Conservation (phyloP, 2,113 vertebrate species). For the Oryzias woworae region DNA sequence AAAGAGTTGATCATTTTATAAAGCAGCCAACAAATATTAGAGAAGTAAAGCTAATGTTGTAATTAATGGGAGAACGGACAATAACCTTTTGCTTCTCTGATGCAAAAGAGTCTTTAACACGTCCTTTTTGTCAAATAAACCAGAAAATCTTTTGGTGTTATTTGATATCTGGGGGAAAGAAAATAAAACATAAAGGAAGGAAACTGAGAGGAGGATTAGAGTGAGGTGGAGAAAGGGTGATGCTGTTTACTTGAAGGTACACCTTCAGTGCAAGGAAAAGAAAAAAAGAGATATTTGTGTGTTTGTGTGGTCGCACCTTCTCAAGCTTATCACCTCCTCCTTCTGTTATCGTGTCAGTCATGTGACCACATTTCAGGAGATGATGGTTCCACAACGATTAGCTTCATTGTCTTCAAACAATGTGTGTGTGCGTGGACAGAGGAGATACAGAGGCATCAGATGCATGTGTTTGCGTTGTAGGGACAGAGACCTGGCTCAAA, state of each 20-base stretch:
- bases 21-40: neutral
- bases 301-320: conserved; percentile 26
- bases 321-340: conserved; percentile 42
- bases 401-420: conserved; percentile 59
- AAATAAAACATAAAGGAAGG: neutral
- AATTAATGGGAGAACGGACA: neutral
- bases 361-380: conserved; percentile 62
- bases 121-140: neutral
- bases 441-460: conserved; percentile 10
- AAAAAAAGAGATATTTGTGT: conserved; percentile 17
- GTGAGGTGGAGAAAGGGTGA: no score
- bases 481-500: conserved; percentile 57
- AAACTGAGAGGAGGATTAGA: conserved; percentile 6
- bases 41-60: neutral
- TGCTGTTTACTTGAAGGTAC: neutral
- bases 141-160: neutral
- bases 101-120: neutral
- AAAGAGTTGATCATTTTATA: neutral
- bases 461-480: conserved; percentile 17
- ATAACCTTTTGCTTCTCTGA: neutral
- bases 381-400: conserved; percentile 53
- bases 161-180: neutral
- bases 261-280: conserved; percentile 9
- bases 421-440: conserved; percentile 20
- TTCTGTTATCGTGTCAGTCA: conserved; percentile 56